Conservation (phyloP, 2,888 invertebrate species). For the Nyleta sp. region DNA sequence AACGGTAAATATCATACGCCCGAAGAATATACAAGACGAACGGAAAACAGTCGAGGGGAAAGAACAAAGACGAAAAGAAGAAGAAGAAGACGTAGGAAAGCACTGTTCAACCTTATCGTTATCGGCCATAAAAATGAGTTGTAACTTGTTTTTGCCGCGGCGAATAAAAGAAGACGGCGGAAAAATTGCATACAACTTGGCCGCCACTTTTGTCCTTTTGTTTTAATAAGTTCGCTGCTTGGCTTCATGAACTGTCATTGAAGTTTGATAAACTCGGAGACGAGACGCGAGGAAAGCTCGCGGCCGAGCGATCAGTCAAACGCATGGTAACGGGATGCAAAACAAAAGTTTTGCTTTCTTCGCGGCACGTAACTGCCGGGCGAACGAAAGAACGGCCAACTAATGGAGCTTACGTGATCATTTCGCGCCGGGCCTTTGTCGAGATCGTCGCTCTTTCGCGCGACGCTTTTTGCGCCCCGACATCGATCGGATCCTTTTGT, state of each 20-base stretch:
- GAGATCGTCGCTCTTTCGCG: constrained; percentile 19
- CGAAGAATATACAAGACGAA: constrained; percentile 35
- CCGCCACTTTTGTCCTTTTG: constrained; percentile 29
- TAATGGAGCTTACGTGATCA: constrained; percentile 60
- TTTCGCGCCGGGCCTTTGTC: constrained; percentile 32
- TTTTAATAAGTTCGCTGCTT: constrained; percentile 47
- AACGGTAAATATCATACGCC: constrained; percentile 12
- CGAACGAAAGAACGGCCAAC: constrained; percentile 52
- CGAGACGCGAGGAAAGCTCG: constrained; percentile 53
- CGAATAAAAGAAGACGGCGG: constrained; percentile 7
- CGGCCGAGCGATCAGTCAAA: constrained; percentile 54
- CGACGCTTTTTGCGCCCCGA: not conserved
- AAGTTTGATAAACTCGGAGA: constrained; percentile 61
- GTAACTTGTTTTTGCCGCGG: constrained; percentile 48
- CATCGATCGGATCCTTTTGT: constrained; percentile 38
- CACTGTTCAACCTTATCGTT: constrained; percentile 49
- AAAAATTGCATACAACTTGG: constrained; percentile 42
- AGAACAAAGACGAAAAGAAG: too few species aligned
- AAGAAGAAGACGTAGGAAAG: too few species aligned
- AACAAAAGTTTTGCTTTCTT: constrained; percentile 54
- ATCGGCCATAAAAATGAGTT: constrained; percentile 56
- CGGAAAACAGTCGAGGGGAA: not conserved
- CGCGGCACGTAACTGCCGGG: constrained; percentile 55
- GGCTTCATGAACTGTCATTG: constrained; percentile 50
- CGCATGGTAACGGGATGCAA: constrained; percentile 58